These are phyloP conservation scores for Oceanodroma leucorhoa DNA, from an alignment of 2,797 vertebrate species.

Conservation along the genomic window DNA sequence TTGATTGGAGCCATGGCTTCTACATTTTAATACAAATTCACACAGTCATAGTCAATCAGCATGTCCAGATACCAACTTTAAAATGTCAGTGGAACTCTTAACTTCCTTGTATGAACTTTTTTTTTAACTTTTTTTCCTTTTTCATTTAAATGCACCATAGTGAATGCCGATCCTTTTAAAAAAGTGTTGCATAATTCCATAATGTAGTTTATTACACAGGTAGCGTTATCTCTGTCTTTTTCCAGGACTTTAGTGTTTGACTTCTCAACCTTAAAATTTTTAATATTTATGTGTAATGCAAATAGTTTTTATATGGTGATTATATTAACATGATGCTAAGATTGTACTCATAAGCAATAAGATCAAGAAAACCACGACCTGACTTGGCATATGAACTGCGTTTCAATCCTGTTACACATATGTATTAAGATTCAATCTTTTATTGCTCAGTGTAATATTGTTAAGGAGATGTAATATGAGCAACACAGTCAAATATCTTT, in stretches of 20 bases:
- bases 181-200: background rate
- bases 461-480: background rate
- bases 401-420: background rate
- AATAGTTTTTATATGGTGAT: background rate
- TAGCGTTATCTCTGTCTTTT: background rate
- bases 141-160: background rate
- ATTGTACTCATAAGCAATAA: background rate
- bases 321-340: background rate
- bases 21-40: background rate
- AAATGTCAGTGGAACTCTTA: background rate
- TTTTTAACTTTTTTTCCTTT: fast-evolving
- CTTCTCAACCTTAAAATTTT: background rate
- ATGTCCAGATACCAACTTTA: background rate
- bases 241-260: background rate
- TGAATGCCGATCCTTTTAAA: fast-evolving
- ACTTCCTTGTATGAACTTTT: background rate
- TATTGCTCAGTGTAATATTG: background rate
- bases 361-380: background rate
- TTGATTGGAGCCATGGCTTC: background rate
- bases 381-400: background rate
- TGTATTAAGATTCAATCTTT: background rate
- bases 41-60: background rate
- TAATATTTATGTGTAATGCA: background rate
- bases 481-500: background rate
- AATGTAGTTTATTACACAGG: background rate